phyloP scores from a whole-genome alignment of 2,888 invertebrate species.

The Lasioglossum figueresi region DNA sequence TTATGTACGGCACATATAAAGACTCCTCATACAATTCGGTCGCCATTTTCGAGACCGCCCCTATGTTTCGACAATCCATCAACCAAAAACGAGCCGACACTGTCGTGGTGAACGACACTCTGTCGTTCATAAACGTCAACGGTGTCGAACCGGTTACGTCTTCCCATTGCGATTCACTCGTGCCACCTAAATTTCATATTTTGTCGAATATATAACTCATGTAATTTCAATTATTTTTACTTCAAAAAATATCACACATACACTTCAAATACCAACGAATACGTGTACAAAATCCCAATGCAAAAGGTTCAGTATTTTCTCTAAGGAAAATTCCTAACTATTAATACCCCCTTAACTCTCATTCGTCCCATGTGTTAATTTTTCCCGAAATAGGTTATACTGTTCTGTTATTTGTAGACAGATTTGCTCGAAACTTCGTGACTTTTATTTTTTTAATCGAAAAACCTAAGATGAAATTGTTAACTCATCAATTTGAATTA shows the following conservation, averaged over 20 bases:
- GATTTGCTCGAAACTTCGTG: too few species aligned
- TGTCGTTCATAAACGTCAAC: conserved; percentile 97
- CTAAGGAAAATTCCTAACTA: too few species aligned
- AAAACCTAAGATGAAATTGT: too few species aligned
- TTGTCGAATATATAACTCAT: background rate
- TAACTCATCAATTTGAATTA: too few species aligned
- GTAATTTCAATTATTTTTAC: background rate
- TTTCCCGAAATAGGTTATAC: too few species aligned
- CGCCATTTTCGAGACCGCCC: conserved; percentile 97
- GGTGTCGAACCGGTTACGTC: conserved; percentile 99
- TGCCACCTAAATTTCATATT: conserved; percentile 88
- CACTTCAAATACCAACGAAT: too few species aligned
- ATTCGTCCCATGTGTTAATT: too few species aligned
- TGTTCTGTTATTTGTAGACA: too few species aligned
- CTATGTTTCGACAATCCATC: conserved; percentile 98
- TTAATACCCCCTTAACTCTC: too few species aligned
- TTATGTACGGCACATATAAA: conserved; percentile 95
- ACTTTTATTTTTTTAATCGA: too few species aligned
- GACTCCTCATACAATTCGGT: conserved; percentile 96
- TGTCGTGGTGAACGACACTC: conserved; percentile 99
- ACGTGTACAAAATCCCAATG: too few species aligned
- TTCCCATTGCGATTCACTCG: conserved; percentile 99
- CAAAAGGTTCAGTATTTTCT: background rate
- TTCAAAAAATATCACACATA: too few species aligned
- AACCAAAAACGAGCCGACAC: conserved; percentile 99